Evolutionary conservation across 2,888 invertebrate species (phyloP).

Genomic region (Cataglyphis cursor): DNA sequence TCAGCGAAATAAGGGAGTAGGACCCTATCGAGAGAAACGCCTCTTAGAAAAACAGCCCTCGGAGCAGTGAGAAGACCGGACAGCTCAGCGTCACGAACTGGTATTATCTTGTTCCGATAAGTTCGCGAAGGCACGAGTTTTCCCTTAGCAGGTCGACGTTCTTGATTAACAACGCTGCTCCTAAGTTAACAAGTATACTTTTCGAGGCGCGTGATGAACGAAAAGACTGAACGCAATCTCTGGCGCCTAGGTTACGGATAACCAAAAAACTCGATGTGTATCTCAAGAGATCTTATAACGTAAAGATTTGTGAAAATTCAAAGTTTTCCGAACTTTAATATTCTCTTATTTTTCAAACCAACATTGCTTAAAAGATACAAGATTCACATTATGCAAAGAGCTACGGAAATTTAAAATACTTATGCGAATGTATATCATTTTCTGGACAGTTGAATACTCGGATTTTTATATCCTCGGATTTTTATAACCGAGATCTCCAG

Average conservation of each 20-base stretch:
- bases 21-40: conserved; percentile 47
- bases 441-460: conserved; percentile 26
- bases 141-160: conserved; percentile 40
- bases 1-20: conserved; percentile 55
- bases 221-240: neutral
- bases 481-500: conserved; percentile 30
- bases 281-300: neutral
- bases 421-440: conserved; percentile 40
- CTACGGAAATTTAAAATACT: neutral
- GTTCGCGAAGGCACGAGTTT: conserved; percentile 60
- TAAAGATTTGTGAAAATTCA: neutral
- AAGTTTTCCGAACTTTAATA: neutral
- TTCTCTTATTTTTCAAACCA: neutral
- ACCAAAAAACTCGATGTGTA: neutral
- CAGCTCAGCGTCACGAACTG: conserved; percentile 70
- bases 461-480: conserved; percentile 34
- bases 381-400: conserved; percentile 1
- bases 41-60: conserved; percentile 64
- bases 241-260: neutral
- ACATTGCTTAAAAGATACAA: neutral
- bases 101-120: conserved; percentile 74
- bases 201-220: conserved; percentile 44
- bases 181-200: conserved; percentile 43
- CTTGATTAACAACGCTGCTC: conserved; percentile 68
- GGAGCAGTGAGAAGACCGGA: conserved; percentile 59